A percentile compares a stretch with the other conserved stretches of the same genome.
Conservation (phyloP, 2,113 vertebrate genomes). For the Vireo altiloquus region DNA sequence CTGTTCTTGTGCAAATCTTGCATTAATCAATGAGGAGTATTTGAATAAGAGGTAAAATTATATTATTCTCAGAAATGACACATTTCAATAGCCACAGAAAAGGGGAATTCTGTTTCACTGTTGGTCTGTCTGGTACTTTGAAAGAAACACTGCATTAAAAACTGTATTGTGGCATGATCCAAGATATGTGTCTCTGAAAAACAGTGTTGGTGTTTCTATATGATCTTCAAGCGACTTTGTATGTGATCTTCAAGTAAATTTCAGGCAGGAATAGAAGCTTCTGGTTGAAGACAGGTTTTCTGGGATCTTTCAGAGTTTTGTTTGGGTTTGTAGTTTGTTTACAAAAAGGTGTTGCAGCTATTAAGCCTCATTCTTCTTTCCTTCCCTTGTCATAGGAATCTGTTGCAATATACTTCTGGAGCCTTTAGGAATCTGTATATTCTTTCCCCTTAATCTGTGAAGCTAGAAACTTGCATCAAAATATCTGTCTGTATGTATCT, state of each 20-base stretch:
- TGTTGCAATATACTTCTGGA: not conserved
- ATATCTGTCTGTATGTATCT: not conserved
- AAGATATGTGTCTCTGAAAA: not conserved
- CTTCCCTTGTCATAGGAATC: not conserved
- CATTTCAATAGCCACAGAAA: not conserved
- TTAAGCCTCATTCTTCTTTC: not conserved
- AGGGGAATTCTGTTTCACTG: not conserved
- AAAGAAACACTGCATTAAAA: not conserved
- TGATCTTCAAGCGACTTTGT: not conserved
- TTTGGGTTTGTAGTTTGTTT: not conserved
- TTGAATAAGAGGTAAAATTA: not conserved
- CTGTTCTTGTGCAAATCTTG: not conserved
- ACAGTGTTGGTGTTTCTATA: not conserved
- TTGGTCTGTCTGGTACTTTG: not conserved
- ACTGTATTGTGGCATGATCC: not conserved
- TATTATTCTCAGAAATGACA: not conserved
- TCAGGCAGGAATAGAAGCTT: not conserved
- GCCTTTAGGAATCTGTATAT: not conserved
- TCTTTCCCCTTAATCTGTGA: not conserved
- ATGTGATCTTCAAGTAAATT: not conserved
- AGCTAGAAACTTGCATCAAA: not conserved
- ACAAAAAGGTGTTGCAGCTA: not conserved
- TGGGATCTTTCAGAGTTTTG: not conserved
- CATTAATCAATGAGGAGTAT: not conserved
- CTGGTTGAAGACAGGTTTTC: not conserved